These are phyloP conservation scores for Arge pagana DNA, from an alignment of 2,888 invertebrate species.

Conservation along the genomic window DNA sequence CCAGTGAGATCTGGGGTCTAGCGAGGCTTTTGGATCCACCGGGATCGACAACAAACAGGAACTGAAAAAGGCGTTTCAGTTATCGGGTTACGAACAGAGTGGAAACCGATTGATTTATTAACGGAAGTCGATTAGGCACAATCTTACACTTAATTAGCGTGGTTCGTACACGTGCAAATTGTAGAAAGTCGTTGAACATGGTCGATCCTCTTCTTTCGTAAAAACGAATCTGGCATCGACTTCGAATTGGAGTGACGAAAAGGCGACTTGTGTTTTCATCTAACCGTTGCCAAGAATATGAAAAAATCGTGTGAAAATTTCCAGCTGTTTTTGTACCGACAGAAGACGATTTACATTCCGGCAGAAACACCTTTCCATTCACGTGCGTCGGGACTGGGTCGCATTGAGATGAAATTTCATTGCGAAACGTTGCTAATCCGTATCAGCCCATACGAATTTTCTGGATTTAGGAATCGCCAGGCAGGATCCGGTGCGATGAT, in stretches of 20 bases:
- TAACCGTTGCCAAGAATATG: too few species aligned
- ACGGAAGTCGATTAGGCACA: constrained; percentile 49
- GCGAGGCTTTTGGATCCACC: constrained; percentile 22
- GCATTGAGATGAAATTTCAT: background rate
- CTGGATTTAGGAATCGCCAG: constrained; percentile 22
- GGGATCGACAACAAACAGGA: constrained; percentile 49
- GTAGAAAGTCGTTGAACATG: too few species aligned
- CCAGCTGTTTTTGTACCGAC: too few species aligned
- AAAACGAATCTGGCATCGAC: too few species aligned
- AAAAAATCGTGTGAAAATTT: too few species aligned
- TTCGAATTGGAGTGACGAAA: too few species aligned
- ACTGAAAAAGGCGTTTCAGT: constrained; percentile 41
- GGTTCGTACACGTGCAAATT: too few species aligned
- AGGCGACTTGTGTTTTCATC: too few species aligned
- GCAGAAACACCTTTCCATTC: too few species aligned
- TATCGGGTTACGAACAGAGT: constrained; percentile 42
- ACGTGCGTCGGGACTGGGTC: background rate
- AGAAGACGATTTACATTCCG: too few species aligned
- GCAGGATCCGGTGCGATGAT: constrained; percentile 40
- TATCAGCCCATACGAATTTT: constrained; percentile 26
- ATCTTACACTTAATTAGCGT: constrained; percentile 41
- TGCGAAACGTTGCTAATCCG: constrained; percentile 29
- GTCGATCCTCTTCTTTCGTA: too few species aligned
- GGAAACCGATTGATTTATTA: constrained; percentile 43
- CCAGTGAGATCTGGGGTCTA: constrained; percentile 9